Evolutionary conservation across 2,113 vertebrate species (phyloP), one percentile per base, ranked within the genome.

Genomic region (Sceloporus undulatus): DNA sequence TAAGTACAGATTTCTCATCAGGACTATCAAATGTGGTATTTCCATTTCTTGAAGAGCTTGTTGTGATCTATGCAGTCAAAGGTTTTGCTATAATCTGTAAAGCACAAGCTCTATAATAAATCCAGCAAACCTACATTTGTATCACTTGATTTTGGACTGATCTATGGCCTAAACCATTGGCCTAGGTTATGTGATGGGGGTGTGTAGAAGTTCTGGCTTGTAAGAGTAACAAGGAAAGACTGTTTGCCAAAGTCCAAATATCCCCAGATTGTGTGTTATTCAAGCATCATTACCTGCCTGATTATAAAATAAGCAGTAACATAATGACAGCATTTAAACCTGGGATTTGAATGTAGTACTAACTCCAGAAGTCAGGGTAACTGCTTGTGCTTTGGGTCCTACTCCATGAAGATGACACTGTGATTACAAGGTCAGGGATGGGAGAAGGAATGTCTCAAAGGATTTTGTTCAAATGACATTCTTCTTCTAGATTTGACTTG

Each of bases 271-370:
- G 18, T 79, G 29, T 78, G 62, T 68, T 79, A 34, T 68, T 86
- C 21, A 86, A 21, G n/a, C 66, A 38, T 38, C 65, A 34, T 79
- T 40, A 56, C 29, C n/a, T 27, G 1, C 21, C n/a, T 70, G 62
- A 34, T 79, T 86, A 86, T 70, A 79, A 79, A 79, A 86, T 68
- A 79, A 79, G 77, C 19, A 86, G 52, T 38, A 54, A 56, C 29
- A 40, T 68, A 21, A 62, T 40, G 38, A 23, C 40, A 82, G 81
- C 7, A 70, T 79, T 79, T 79, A 70, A 68, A 86, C 8, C 42
- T 86, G 38, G 21, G 25, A 54, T 70, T 68, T 75, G 38, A 62
- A 56, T 13, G 19, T 25, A 85, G 56, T 16, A 70, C 19, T 80
- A 34, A 62, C 18, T 38, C 34, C 59, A 34, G 40, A 70, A 40